Conservation (phyloP, 1,140 invertebrate genomes). For the Nasonia vitripennis region DNA sequence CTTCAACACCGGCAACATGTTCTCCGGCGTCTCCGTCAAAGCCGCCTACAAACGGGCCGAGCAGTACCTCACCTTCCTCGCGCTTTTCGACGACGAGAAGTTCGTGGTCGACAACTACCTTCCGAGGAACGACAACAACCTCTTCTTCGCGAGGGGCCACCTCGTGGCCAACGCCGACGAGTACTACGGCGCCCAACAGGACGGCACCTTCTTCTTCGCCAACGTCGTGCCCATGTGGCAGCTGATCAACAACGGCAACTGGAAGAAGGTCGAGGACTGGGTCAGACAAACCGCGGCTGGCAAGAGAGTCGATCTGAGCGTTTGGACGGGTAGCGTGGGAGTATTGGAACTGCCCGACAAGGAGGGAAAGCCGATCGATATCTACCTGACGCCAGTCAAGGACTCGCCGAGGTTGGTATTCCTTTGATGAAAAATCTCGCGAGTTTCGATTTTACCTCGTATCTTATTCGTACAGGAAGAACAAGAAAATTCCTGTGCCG, state of each 20-base stretch:
- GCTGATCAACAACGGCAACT: slow-evolving; percentile 77
- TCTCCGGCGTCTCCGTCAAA: not conserved
- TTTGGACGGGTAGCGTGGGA: slow-evolving; percentile 77
- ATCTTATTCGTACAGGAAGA: too few relatives aligned
- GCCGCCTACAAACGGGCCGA: not conserved
- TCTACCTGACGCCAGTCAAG: not conserved
- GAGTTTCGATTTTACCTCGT: too few relatives aligned
- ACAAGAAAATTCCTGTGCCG: slow-evolving; percentile 59
- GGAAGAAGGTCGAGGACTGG: slow-evolving; percentile 75
- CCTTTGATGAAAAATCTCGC: too few relatives aligned
- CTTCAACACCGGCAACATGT: not conserved
- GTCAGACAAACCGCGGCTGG: slow-evolving; percentile 63
- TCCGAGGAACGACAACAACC: slow-evolving; percentile 73
- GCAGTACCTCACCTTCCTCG: not conserved
- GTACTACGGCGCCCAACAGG: slow-evolving; percentile 78
- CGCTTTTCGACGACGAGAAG: not conserved
- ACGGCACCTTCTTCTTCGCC: slow-evolving; percentile 80
- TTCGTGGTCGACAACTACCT: too few relatives aligned
- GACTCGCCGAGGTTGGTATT: too few relatives aligned
- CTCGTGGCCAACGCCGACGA: slow-evolving; percentile 81
- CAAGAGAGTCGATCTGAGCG: slow-evolving; percentile 61
- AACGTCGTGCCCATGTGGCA: slow-evolving; percentile 72
- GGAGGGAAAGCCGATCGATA: not conserved
- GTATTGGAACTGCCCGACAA: not conserved
- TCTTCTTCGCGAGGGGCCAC: slow-evolving; percentile 80